These are phyloP conservation scores for Drosophila setifemur DNA, from an alignment of 1,140 invertebrate species.

Conservation along the genomic window DNA sequence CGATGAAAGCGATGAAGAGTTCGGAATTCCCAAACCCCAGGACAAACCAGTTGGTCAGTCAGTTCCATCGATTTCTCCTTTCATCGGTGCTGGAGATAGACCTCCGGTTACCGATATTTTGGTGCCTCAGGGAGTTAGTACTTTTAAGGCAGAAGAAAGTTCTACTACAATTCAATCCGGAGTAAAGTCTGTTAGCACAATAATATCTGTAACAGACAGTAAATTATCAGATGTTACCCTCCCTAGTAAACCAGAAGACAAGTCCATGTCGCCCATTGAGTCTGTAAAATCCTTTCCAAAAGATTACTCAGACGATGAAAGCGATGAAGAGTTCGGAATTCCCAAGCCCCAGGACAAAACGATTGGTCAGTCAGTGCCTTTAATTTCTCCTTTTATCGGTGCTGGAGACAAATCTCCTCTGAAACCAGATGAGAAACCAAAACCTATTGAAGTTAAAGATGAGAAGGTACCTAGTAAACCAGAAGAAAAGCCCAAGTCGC, in stretches of 20 bases:
- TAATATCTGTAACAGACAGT: background rate
- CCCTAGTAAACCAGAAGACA: background rate
- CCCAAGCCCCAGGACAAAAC: background rate
- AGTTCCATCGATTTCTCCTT: background rate
- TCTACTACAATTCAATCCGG: background rate
- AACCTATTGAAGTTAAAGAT: conserved; percentile 1
- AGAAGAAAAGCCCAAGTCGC: conserved; percentile 19
- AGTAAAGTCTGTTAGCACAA: background rate
- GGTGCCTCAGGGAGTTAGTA: background rate
- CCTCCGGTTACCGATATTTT: background rate
- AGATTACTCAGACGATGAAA: background rate
- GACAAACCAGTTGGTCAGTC: background rate
- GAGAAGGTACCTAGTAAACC: background rate
- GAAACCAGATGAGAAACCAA: conserved; percentile 1
- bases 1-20: conserved; percentile 18
- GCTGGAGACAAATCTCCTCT: background rate
- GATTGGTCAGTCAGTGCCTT: too few species aligned
- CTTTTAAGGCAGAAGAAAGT: background rate
- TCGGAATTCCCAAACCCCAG: background rate
- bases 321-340: background rate
- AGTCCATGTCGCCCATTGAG: background rate
- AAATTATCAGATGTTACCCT: background rate
- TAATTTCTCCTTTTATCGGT: background rate
- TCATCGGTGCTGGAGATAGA: background rate
- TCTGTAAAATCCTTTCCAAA: background rate